These are phyloP conservation scores for Prietella phreatophila DNA, from an alignment of 2,113 vertebrate genomes.

Conservation along the genomic window DNA sequence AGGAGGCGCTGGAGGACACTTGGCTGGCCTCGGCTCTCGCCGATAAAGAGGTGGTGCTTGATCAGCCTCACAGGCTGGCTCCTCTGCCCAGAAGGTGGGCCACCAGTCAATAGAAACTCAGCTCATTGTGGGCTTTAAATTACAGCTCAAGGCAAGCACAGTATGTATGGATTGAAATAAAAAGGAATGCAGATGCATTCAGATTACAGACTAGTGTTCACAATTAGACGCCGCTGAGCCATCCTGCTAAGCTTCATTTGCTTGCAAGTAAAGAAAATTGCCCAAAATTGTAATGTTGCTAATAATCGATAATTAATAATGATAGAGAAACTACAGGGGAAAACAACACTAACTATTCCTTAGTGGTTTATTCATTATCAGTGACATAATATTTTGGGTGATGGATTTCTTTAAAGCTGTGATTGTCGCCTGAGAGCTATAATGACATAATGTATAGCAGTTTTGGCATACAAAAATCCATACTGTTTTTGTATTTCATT, in stretches of 20 bases:
- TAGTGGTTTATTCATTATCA: neutral
- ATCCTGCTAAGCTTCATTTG: constrained; percentile 1
- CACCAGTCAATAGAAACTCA: constrained; percentile 50
- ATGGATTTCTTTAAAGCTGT: constrained; percentile 30
- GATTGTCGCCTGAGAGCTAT: constrained; percentile 12
- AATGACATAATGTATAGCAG: neutral
- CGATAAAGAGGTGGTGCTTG: constrained; percentile 34
- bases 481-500: neutral
- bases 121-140: constrained; percentile 48
- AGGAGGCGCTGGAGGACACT: constrained; percentile 45
- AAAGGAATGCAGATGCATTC: neutral
- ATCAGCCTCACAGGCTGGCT: constrained; percentile 49
- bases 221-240: constrained; percentile 13
- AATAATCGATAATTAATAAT: neutral
- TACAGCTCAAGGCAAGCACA: constrained; percentile 47
- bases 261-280: constrained; percentile 2
- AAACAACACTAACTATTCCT: neutral
- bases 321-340: neutral
- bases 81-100: constrained; percentile 50
- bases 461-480: neutral
- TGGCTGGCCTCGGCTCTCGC: constrained; percentile 34
- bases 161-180: neutral
- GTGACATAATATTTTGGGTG: constrained; percentile 16
- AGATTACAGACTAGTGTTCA: constrained; percentile 13
- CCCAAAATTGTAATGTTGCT: neutral